Conservation (phyloP, 1,140 invertebrate species). For the Tachypleus tridentatus region DNA sequence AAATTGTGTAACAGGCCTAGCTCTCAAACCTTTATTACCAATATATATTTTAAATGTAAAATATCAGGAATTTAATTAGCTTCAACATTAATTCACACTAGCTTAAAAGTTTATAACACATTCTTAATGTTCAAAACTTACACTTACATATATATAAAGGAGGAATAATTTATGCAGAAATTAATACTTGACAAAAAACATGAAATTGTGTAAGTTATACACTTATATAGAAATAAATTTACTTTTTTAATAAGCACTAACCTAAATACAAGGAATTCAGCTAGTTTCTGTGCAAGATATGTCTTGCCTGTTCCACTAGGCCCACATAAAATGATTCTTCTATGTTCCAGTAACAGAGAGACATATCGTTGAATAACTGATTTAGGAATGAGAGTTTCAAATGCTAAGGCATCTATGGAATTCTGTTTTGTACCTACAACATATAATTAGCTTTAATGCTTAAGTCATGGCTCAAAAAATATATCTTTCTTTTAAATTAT, state of each 20-base stretch:
- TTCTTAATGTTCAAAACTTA: no score
- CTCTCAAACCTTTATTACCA: no score
- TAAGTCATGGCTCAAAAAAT: background rate
- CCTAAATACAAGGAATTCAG: constrained; percentile 61
- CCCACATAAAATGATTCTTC: constrained; percentile 86
- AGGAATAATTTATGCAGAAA: no score
- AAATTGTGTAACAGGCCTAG: no score
- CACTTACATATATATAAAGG: no score
- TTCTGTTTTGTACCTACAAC: constrained; percentile 2
- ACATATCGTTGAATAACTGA: constrained; percentile 87
- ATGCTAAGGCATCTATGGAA: constrained; percentile 80
- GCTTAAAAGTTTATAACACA: no score
- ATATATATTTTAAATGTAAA: no score
- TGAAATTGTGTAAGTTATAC: no score
- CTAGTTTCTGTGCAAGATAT: constrained; percentile 82
- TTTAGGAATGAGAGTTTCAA: constrained; percentile 92
- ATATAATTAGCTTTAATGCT: background rate
- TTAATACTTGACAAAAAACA: no score
- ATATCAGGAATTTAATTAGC: no score
- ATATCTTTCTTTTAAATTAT: background rate
- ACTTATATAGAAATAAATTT: no score
- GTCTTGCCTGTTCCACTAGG: constrained; percentile 95
- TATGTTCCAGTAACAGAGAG: constrained; percentile 74
- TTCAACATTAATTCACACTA: no score
- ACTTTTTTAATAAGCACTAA: background rate